Conservation (phyloP, 2,113 vertebrate genomes). For the Neomonachus schauinslandi region DNA sequence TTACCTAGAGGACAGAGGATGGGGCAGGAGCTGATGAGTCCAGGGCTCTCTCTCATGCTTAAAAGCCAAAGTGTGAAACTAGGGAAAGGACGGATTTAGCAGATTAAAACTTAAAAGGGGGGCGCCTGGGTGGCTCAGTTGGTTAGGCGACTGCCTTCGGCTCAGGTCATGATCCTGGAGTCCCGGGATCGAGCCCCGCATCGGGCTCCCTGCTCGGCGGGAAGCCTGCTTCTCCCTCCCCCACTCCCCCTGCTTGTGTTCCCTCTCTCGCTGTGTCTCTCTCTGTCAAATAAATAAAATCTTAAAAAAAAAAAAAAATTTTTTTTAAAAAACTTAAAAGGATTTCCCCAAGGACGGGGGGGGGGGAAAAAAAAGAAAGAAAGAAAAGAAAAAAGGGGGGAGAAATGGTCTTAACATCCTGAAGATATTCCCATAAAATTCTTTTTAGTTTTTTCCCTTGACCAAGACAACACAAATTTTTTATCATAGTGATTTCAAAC, state of each 20-base stretch:
- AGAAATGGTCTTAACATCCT: not conserved
- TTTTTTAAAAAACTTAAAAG: slow-evolving; percentile 54
- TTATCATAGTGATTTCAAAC: not conserved
- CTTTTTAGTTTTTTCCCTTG: not conserved
- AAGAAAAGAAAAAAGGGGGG: accelerated
- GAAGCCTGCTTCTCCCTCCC: too few species aligned
- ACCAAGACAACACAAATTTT: not conserved
- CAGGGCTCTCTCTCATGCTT: not conserved
- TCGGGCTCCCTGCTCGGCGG: too few species aligned
- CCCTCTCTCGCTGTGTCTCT: too few species aligned
- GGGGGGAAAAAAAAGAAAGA: not conserved
- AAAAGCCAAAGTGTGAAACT: not conserved
- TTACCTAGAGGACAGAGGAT: not conserved
- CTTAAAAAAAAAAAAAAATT: too few species aligned
- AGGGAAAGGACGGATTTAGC: not conserved
- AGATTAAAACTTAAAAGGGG: slow-evolving; percentile 55
- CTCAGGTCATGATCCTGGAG: too few species aligned
- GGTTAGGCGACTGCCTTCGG: too few species aligned
- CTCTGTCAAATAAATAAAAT: too few species aligned
- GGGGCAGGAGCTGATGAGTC: not conserved
- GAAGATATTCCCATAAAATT: not conserved
- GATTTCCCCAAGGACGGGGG: not conserved
- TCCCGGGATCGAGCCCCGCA: too few species aligned
- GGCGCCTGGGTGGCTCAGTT: too few species aligned
- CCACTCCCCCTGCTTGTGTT: too few species aligned